Conservation (phyloP, 2,113 vertebrate species). For the Heterocephalus glaber region DNA sequence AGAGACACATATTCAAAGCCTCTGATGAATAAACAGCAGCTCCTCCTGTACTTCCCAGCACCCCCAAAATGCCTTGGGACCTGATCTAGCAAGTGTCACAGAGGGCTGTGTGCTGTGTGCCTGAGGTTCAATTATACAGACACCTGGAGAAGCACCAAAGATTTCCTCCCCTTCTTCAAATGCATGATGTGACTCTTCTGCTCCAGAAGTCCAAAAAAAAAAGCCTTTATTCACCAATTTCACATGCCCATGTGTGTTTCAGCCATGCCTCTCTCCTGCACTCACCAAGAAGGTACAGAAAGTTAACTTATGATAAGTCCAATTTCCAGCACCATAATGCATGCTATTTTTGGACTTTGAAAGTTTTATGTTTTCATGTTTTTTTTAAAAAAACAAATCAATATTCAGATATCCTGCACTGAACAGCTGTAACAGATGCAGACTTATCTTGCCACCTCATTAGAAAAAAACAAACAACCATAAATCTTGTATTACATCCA, state of each 20-base stretch:
- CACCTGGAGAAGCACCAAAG: neutral
- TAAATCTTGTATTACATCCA: slow-evolving; percentile 65
- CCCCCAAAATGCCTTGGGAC: neutral
- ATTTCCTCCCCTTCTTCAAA: neutral
- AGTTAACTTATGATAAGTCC: neutral
- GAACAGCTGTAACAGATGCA: slow-evolving; percentile 60
- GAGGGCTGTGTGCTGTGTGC: neutral
- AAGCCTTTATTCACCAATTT: neutral
- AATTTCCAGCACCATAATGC: neutral
- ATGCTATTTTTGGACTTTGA: neutral
- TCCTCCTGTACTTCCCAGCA: neutral
- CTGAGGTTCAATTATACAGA: neutral
- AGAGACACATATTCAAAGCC: rapidly evolving
- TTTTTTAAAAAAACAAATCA: slow-evolving; percentile 52
- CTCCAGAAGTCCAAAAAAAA: neutral
- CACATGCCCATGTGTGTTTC: neutral
- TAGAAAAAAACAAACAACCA: slow-evolving; percentile 70
- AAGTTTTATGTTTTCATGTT: slow-evolving; percentile 11
- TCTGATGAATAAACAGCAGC: neutral
- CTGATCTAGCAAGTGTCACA: neutral
- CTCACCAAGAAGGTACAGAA: neutral
- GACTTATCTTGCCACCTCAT: slow-evolving; percentile 71
- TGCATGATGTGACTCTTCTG: neutral
- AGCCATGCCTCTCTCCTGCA: neutral
- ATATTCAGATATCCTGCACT: slow-evolving; percentile 25